These are phyloP conservation scores for Tanytarsus gracilentus DNA, from an alignment of 2,888 invertebrate genomes.

Conservation along the genomic window DNA sequence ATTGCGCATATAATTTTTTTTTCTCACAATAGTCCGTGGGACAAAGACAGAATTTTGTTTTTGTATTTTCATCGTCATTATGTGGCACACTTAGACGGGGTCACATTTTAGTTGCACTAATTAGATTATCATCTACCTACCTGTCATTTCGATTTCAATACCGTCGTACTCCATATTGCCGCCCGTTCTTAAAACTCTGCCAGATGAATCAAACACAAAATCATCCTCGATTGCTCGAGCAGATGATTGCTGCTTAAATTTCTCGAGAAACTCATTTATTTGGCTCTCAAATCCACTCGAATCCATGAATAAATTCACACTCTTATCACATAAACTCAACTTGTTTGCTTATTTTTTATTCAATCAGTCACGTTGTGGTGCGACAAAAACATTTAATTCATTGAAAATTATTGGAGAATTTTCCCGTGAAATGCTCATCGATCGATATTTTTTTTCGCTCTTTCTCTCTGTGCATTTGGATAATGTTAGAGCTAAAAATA, in stretches of 20 bases:
- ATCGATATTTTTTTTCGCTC: constrained; percentile 21
- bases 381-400: constrained; percentile 14
- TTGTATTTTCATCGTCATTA: not conserved
- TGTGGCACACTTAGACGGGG: not conserved
- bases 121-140: not conserved
- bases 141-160: constrained; percentile 23
- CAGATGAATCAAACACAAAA: not conserved
- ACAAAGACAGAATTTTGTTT: not conserved
- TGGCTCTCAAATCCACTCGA: constrained; percentile 52
- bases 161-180: constrained; percentile 42
- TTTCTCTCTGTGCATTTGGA: not conserved
- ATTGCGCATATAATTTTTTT: not conserved
- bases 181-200: not conserved
- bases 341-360: not conserved
- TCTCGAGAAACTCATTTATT: constrained; percentile 76
- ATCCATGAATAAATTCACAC: constrained; percentile 15
- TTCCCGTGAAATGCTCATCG: not conserved
- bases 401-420: constrained; percentile 5
- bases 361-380: not conserved
- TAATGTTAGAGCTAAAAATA: not conserved
- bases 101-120: not conserved
- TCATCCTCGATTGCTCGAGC: constrained; percentile 18
- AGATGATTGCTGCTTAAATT: constrained; percentile 51
- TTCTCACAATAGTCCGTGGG: too few relatives aligned
- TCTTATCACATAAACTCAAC: constrained; percentile 23